Evolutionary conservation across 2,113 vertebrate species (phyloP).

Genomic region (Scophthalmus maximus): DNA sequence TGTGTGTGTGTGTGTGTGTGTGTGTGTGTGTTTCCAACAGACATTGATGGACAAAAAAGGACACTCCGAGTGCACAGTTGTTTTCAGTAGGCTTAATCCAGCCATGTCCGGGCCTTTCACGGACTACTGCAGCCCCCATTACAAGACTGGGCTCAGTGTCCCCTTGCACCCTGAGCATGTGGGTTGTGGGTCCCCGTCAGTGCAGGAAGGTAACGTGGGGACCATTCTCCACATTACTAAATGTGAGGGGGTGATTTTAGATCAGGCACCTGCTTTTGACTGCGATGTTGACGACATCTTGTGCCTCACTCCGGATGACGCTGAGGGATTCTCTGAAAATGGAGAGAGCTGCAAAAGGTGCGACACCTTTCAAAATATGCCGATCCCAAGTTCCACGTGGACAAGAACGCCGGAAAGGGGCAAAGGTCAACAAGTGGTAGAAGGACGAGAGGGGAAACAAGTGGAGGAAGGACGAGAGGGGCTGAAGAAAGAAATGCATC

Average conservation of each 20-base stretch:
- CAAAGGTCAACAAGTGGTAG: background rate
- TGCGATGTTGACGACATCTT: slow-evolving; percentile 48
- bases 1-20: too few species aligned
- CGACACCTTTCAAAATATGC: background rate
- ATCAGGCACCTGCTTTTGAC: slow-evolving; percentile 35
- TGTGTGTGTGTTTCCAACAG: background rate
- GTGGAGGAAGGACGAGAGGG: background rate
- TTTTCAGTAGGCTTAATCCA: background rate
- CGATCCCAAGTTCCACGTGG: background rate
- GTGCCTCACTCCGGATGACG: slow-evolving; percentile 47
- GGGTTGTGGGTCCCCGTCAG: background rate
- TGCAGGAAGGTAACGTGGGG: background rate
- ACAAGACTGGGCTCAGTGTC: background rate
- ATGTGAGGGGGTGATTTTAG: background rate
- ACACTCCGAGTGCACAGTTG: background rate
- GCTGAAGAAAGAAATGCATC: background rate
- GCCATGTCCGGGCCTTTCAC: slow-evolving; percentile 54
- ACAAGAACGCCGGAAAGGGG: too few species aligned
- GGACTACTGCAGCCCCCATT: slow-evolving; percentile 18
- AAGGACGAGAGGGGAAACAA: background rate
- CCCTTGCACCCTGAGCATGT: background rate
- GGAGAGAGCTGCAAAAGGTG: background rate
- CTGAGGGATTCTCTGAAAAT: background rate
- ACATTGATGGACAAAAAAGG: slow-evolving; percentile 20
- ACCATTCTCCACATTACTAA: background rate